Base-by-base conservation (phyloP, 2,797 vertebrate genomes). In the Manis javanica region DNA sequence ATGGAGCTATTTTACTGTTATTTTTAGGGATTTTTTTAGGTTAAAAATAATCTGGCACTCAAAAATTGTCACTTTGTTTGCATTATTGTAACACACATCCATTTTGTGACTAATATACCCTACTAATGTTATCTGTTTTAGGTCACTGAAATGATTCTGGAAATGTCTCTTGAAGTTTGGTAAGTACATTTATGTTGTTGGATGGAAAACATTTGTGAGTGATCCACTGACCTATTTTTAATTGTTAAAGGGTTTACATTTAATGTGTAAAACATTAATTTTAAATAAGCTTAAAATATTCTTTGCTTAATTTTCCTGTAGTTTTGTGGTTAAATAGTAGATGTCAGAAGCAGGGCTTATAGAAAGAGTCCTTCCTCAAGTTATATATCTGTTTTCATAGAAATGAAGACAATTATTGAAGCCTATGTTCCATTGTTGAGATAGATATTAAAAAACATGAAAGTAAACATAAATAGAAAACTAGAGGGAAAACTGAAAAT, bases 111-210 rank as follows among this genome's bases (percentile, higher is more conserved):
- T 98, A 94, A 98, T 68, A 46, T 46, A 46, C 46, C 0, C 31
- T 39, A 46, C 64, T 98, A 66, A 96, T 97, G 37, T 97, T 97
- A 12, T 97, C 98, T 88, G 96, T 98, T 94, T 71, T 98, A 99
- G 99, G 99, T 99, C 96, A 99, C 99, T 95, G 99, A 99, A 98
- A 98, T 99, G 89, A 98, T 98, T 98, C 97, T 99, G 97, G 99
- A 99, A 96, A 98, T 99, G 98, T 98, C 97, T 26, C 97, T 99
- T 98, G 99, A 99, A 98, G 99, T 99, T 91, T 99, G 99, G 99
- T 99, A 99, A 90, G 99, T 99, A 97, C 96, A 55, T 90, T n/a
- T 3, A 68, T 59, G 94, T 66, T 6, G 5, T 57, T 85, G 15
- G 55, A n/a, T 88, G 8, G 46, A 78, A 90, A 84, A 37, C 81